phyloP scores from a whole-genome alignment of 2,113 vertebrate genomes.

The Urocynchramus pylzowi region DNA sequence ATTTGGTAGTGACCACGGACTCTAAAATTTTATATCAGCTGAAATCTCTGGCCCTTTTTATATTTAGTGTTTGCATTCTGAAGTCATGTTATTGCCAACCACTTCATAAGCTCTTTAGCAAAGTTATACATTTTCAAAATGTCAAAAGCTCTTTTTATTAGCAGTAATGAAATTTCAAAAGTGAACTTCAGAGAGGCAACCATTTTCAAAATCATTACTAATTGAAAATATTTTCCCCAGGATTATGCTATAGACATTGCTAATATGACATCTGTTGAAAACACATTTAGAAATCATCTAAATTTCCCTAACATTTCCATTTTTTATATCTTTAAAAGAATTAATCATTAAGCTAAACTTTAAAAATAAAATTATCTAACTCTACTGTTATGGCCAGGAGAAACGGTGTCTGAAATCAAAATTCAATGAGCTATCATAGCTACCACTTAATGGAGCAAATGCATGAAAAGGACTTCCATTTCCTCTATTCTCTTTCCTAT shows the following conservation, averaged over 20 bases:
- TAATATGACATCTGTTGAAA: neutral
- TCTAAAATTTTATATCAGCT: neutral
- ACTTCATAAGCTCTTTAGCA: neutral
- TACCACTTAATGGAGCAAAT: neutral
- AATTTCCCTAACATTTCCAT: neutral
- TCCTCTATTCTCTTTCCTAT: neutral
- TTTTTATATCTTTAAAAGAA: neutral
- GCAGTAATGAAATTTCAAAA: neutral
- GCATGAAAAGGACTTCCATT: neutral
- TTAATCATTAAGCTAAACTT: neutral
- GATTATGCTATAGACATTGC: neutral
- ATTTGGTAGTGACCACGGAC: neutral
- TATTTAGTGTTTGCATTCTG: neutral
- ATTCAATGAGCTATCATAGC: neutral
- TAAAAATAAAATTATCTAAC: neutral
- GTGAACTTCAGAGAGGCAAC: neutral
- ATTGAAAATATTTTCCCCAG: neutral
- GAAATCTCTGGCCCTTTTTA: neutral
- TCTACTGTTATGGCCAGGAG: neutral
- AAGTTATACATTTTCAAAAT: neutral
- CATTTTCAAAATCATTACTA: neutral
- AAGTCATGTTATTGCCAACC: neutral
- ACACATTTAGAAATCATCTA: neutral
- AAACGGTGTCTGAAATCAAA: neutral
- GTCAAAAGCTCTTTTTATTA: neutral